These are phyloP conservation scores for Neoseiulus cucumeris DNA, from an alignment of 1,140 invertebrate genomes.

Conservation along the genomic window DNA sequence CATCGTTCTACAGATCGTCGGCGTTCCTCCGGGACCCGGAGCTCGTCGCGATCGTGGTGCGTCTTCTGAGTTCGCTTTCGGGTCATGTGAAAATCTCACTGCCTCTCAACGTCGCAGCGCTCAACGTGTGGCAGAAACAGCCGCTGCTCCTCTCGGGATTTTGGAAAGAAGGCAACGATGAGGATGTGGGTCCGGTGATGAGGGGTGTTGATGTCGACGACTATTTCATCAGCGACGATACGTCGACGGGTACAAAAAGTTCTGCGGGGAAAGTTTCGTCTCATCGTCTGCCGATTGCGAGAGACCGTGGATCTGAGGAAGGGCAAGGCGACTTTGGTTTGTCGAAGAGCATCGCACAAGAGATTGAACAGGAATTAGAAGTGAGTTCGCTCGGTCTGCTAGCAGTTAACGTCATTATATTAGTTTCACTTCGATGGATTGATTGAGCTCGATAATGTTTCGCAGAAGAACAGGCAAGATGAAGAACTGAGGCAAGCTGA, in stretches of 20 bases:
- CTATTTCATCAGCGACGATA: background rate
- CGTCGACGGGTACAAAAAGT: too few relatives aligned
- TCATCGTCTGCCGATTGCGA: background rate
- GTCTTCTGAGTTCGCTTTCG: background rate
- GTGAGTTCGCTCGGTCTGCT: background rate
- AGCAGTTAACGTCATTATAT: too few relatives aligned
- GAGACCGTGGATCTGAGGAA: background rate
- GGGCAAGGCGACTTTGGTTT: background rate
- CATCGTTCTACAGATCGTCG: constrained; percentile 39
- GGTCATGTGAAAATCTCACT: constrained; percentile 41
- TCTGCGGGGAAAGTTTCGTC: too few relatives aligned
- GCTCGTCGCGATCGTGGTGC: constrained; percentile 44
- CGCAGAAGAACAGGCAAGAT: too few relatives aligned
- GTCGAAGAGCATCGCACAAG: background rate
- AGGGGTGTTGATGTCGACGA: constrained; percentile 35
- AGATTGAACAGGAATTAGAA: background rate
- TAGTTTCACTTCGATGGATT: too few relatives aligned
- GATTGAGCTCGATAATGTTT: too few relatives aligned
- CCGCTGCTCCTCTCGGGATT: constrained; percentile 61
- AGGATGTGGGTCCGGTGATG: constrained; percentile 26
- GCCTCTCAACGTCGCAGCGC: constrained; percentile 51
- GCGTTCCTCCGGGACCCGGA: constrained; percentile 59
- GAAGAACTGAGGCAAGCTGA: too few relatives aligned
- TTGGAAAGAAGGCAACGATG: constrained; percentile 47
- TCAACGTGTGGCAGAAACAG: constrained; percentile 72